A percentile compares a stretch with the other conserved stretches of the same genome.
Conservation (phyloP, 2,888 invertebrate species). For the Ommatoiulus sabulosus region DNA sequence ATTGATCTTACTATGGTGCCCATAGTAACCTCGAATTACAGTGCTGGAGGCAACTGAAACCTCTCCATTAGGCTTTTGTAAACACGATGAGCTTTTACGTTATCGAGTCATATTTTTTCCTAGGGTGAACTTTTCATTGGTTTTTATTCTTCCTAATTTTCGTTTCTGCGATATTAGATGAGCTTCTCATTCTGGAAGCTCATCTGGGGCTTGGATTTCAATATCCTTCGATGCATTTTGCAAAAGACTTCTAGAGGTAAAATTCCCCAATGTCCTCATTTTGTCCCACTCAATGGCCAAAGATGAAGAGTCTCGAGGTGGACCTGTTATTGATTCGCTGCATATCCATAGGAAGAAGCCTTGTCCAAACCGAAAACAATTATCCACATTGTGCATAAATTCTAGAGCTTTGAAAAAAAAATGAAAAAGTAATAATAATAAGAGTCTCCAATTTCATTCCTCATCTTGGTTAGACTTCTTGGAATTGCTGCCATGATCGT, state of each 20-base stretch:
- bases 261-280: neutral
- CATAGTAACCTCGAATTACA: neutral
- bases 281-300: neutral
- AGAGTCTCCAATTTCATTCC: no score
- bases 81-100: neutral
- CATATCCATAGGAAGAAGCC: neutral
- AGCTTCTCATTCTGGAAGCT: neutral
- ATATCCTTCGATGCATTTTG: neutral
- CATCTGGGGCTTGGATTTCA: slow-evolving; percentile 9
- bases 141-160: no score
- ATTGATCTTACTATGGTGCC: no score
- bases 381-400: neutral
- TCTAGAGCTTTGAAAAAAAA: neutral
- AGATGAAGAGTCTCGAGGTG: neutral
- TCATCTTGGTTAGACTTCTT: neutral
- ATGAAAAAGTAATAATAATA: no score
- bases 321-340: neutral
- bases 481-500: neutral
- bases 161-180: neutral
- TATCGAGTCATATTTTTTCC: neutral
- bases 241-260: neutral
- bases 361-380: neutral
- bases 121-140: neutral
- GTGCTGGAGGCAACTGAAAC: neutral
- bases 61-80: neutral